A percentile compares a stretch with the other conserved stretches of the same genome.
phyloP scores from a whole-genome alignment of 30 jellyfish, hydroid and myxozoan genomes.

The Aurelia sp. region DNA sequence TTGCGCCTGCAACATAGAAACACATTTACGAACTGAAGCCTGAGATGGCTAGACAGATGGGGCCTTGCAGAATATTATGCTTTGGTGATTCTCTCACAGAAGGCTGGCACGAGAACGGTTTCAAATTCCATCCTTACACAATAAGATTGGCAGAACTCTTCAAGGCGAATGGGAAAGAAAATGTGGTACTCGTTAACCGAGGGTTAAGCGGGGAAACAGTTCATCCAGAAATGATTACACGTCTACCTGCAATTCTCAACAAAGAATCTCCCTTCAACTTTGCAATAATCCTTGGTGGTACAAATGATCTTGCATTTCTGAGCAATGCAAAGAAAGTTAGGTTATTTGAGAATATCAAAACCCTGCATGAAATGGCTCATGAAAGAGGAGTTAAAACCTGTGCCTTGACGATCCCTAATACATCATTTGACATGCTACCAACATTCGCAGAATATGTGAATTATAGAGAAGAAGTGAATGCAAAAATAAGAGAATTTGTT shows the following conservation, averaged over 20 bases:
- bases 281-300: constrained; percentile 85
- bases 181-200: constrained; percentile 26
- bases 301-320: constrained; percentile 69
- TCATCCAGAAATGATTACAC: constrained; percentile 66
- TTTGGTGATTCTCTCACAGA: constrained; percentile 96
- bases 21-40: no score
- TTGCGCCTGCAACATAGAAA: no score
- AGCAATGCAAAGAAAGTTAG: constrained; percentile 23
- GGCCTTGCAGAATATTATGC: constrained; percentile 38
- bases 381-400: constrained; percentile 58
- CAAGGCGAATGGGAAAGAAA: not conserved
- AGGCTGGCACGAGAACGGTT: constrained; percentile 89
- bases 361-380: constrained; percentile 65
- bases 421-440: constrained; percentile 48
- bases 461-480: constrained; percentile 58
- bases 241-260: constrained; percentile 56
- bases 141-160: constrained; percentile 40
- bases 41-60: no score
- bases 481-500: constrained; percentile 49
- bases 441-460: constrained; percentile 13
- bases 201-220: constrained; percentile 87
- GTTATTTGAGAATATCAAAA: constrained; percentile 48
- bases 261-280: constrained; percentile 25
- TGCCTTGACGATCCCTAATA: constrained; percentile 80
- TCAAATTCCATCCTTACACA: constrained; percentile 80